phyloP scores from a whole-genome alignment of 2,888 invertebrate species.

The Perizoma flavofasciatum region DNA sequence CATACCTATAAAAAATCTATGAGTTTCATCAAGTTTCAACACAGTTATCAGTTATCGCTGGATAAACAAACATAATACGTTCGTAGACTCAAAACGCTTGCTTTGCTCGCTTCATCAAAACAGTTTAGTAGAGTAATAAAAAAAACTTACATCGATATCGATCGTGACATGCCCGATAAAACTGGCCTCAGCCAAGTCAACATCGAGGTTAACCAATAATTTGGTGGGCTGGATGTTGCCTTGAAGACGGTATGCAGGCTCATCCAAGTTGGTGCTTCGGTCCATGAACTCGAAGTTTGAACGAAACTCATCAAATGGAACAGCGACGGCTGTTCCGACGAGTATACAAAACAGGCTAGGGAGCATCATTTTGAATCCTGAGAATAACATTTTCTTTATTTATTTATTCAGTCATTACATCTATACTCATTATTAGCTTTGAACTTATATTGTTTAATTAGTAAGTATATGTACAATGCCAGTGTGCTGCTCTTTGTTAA shows the following conservation, averaged over 20 bases:
- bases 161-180: slow-evolving; percentile 61
- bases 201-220: slow-evolving; percentile 63
- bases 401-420: neutral
- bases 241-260: slow-evolving; percentile 62
- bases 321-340: slow-evolving; percentile 53
- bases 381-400: slow-evolving; percentile 7
- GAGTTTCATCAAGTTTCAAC: too few relatives aligned
- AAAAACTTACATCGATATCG: slow-evolving; percentile 60
- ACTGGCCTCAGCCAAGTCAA: slow-evolving; percentile 54
- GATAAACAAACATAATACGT: too few relatives aligned
- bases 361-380: slow-evolving; percentile 62
- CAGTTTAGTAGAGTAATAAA: slow-evolving; percentile 7
- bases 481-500: too few relatives aligned
- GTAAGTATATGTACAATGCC: too few relatives aligned
- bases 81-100: too few relatives aligned
- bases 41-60: too few relatives aligned
- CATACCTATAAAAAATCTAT: too few relatives aligned
- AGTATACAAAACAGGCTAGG: slow-evolving; percentile 51
- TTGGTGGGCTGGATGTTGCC: slow-evolving; percentile 60
- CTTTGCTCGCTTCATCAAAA: too few relatives aligned
- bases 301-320: slow-evolving; percentile 57
- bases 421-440: too few relatives aligned
- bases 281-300: slow-evolving; percentile 62
- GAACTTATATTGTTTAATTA: too few relatives aligned
- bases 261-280: slow-evolving; percentile 58